Evolutionary conservation across 2,113 vertebrate genomes (phyloP), one percentile per base, ranked within the genome.

Genomic region (Nibea albiflora): DNA sequence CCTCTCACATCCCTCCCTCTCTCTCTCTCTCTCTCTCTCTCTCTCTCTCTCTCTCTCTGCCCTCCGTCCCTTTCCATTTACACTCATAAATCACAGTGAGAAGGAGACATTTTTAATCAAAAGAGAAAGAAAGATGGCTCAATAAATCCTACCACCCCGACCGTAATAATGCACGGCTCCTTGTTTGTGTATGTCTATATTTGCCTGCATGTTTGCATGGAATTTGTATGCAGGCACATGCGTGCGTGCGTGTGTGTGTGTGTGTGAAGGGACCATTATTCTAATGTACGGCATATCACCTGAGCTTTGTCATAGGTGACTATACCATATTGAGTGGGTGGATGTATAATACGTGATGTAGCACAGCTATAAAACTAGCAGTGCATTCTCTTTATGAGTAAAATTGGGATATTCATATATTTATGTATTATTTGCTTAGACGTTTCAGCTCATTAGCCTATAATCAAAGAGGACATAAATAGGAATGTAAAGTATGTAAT

Each of bases 91-190:
- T 95, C 89, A 91, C n/a, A 77, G 77, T 57, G 80, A 86, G 88
- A 90, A 94, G 82, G 82, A 93, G 92, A 92, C 88, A 58, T 93
- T 94, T 95, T 93, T 94, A 94, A 42, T 94, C 90, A 94, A 92
- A 93, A 83, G 88, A 91, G 81, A 94, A 92, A 92, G 92, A 91
- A 88, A 87, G 91, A 85, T 81, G 78, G 84, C 88, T 85, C 92
- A 91, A 95, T 96, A 95, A 95, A 95, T 95, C 88, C 80, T n/a
- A 14, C 84, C 52, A 89, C 84, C 67, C 53, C 73, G 73, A 69
- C 78, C 11, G 76, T 90, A 90, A 93, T 93, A 93, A 94, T 85
- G 87, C 92, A 66, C 14, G 24, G 63, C 72, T 87, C 78, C 60
- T 54, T 87, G 81, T 88, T 73, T 86, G 70, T 89, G 85, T 81